phyloP scores from a whole-genome alignment of 2,113 vertebrate genomes.

The Lamprotornis superbus region DNA sequence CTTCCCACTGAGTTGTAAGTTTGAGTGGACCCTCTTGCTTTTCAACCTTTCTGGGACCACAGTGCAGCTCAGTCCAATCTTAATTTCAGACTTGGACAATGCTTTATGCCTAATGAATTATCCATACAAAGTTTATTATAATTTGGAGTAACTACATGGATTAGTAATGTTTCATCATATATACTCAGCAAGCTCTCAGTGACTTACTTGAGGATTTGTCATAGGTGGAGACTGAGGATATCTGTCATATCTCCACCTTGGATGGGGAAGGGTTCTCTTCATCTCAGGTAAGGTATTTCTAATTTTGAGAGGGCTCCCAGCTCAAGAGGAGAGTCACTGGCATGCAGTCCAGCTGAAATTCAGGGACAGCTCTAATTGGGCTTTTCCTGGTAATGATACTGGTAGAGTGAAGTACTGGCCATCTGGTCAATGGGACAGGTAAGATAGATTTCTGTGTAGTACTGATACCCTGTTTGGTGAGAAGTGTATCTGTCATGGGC shows the following conservation, averaged over 20 bases:
- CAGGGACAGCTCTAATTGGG: neutral
- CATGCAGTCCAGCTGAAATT: neutral
- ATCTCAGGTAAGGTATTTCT: neutral
- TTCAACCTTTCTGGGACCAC: neutral
- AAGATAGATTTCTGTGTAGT: neutral
- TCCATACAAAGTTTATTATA: neutral
- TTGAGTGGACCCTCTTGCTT: neutral
- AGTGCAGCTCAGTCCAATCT: neutral
- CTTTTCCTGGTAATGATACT: neutral
- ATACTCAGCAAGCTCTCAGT: neutral
- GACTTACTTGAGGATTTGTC: neutral
- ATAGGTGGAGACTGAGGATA: neutral
- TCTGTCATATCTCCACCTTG: neutral
- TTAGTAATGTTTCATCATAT: neutral
- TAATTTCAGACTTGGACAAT: neutral
- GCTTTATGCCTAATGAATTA: neutral
- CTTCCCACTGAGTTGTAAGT: neutral
- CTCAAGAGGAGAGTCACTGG: neutral
- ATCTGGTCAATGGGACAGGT: neutral
- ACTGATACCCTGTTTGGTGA: neutral
- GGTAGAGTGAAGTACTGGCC: neutral
- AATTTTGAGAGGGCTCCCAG: neutral
- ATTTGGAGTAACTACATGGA: neutral
- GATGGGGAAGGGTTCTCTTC: neutral
- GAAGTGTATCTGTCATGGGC: neutral